phyloP scores from a whole-genome alignment of 2,888 invertebrate species.

The Dione vanillae region DNA sequence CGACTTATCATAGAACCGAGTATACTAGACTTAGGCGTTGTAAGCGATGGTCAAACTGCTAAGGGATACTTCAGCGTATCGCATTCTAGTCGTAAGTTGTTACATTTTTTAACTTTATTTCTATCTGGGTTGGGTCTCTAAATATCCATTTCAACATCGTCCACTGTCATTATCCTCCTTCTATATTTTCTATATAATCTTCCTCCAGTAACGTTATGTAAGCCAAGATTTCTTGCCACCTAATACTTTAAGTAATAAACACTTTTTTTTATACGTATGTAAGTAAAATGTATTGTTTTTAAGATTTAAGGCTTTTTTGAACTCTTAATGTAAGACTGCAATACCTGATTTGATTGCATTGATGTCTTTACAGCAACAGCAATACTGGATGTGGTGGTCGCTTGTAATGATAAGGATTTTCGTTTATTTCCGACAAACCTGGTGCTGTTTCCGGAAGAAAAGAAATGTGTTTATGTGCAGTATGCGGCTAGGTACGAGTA shows the following conservation, averaged over 20 bases:
- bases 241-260: too few species aligned
- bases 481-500: slow-evolving; percentile 59
- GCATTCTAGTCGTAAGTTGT: slow-evolving; percentile 66
- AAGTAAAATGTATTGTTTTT: too few species aligned
- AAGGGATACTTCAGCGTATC: slow-evolving; percentile 65
- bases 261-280: too few species aligned
- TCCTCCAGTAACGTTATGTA: too few species aligned
- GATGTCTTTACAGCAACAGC: slow-evolving; percentile 54
- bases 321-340: too few species aligned
- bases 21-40: slow-evolving; percentile 62
- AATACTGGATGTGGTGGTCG: slow-evolving; percentile 53
- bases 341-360: too few species aligned
- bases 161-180: too few species aligned
- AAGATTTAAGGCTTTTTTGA: too few species aligned
- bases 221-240: too few species aligned
- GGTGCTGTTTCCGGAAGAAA: slow-evolving; percentile 52
- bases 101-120: not conserved
- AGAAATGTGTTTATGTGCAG: slow-evolving; percentile 60
- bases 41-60: slow-evolving; percentile 62
- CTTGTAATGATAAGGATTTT: slow-evolving; percentile 57
- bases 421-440: slow-evolving; percentile 57
- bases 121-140: too few species aligned
- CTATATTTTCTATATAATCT: too few species aligned
- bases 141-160: too few species aligned
- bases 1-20: slow-evolving; percentile 55